Conservation (phyloP, 2,888 invertebrate genomes). For the Agrenia bidenticulata region DNA sequence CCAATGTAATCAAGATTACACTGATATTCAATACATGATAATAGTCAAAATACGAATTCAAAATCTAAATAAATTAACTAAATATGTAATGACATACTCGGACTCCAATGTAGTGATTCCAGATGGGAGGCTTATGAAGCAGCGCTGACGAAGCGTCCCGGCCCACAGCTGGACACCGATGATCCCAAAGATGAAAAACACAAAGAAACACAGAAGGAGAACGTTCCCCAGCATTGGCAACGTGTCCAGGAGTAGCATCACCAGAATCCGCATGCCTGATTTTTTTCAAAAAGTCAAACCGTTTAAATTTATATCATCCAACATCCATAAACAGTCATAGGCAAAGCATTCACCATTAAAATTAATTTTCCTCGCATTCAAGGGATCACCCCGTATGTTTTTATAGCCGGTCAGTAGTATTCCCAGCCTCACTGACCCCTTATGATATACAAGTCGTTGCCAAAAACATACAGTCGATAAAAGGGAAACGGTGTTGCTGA, state of each 20-base stretch:
- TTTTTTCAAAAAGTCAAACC: neutral
- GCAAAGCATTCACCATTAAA: too few species aligned
- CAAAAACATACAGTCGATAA: too few species aligned
- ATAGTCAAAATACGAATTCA: neutral
- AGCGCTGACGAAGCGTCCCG: conserved; percentile 91
- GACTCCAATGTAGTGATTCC: conserved; percentile 74
- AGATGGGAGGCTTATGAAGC: conserved; percentile 74
- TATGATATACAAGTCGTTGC: too few species aligned
- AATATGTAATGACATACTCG: conserved; percentile 60
- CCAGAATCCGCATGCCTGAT: conserved; percentile 96
- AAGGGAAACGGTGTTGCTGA: too few species aligned
- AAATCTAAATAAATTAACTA: neutral
- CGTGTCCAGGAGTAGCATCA: conserved; percentile 97
- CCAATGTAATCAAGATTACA: too few species aligned
- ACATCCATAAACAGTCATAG: too few species aligned
- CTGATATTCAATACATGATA: too few species aligned
- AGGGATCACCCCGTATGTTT: too few species aligned
- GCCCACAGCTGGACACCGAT: conserved; percentile 99
- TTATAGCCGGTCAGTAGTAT: too few species aligned
- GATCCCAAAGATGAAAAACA: conserved; percentile 99
- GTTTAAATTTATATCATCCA: too few species aligned
- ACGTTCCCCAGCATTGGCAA: conserved; percentile 99
- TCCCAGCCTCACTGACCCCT: too few species aligned
- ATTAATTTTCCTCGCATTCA: too few species aligned
- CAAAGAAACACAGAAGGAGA: conserved; percentile 92